phyloP scores from a whole-genome alignment of 1,140 invertebrate species.

The Centruroides sculpturatus region DNA sequence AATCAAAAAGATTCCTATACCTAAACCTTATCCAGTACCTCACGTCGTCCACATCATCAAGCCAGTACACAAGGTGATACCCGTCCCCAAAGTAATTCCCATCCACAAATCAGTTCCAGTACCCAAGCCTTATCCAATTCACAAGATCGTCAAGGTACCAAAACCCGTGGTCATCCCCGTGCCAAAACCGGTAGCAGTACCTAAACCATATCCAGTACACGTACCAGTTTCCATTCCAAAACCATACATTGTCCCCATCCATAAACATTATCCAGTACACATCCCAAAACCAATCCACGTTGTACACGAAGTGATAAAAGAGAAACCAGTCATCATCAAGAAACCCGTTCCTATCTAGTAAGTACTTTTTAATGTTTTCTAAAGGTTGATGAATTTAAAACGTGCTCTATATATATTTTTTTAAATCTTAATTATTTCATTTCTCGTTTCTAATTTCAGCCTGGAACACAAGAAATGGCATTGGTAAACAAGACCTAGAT shows the following conservation, averaged over 20 bases:
- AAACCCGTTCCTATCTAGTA: slow-evolving; percentile 13
- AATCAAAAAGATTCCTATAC: background rate
- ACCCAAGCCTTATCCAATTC: slow-evolving; percentile 18
- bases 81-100: slow-evolving; percentile 10
- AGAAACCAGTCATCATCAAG: slow-evolving; percentile 12
- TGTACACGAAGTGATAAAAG: slow-evolving; percentile 9
- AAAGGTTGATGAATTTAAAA: background rate
- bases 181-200: slow-evolving; percentile 20
- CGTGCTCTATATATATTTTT: too few species aligned
- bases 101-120: slow-evolving; percentile 26
- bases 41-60: background rate
- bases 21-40: background rate
- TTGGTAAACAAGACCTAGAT: too few species aligned
- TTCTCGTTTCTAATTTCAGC: too few species aligned
- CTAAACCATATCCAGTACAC: slow-evolving; percentile 21
- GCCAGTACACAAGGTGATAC: slow-evolving; percentile 2
- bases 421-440: too few species aligned
- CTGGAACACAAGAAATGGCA: too few species aligned
- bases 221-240: slow-evolving; percentile 17
- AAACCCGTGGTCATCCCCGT: slow-evolving; percentile 17
- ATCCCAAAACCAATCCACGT: slow-evolving; percentile 12
- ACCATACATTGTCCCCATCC: slow-evolving; percentile 10
- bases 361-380: slow-evolving; percentile 2
- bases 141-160: slow-evolving; percentile 17
- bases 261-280: slow-evolving; percentile 11